Evolutionary conservation across 2,113 vertebrate genomes (phyloP).

Genomic region (Indri indri): DNA sequence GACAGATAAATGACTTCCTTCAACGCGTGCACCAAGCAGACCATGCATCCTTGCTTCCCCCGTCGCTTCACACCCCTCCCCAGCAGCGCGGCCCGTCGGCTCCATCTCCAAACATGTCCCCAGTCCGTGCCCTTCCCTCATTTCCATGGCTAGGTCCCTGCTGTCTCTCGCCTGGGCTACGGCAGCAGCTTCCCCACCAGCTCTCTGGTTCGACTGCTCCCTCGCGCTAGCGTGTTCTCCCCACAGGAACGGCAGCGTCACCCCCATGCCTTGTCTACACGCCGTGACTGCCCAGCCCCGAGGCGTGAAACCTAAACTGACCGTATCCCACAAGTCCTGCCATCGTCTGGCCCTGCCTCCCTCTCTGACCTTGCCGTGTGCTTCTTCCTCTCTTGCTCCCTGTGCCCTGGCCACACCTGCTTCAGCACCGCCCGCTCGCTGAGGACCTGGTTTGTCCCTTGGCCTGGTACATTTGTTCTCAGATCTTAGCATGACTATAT

Average conservation of each 20-base stretch:
- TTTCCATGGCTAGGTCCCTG: neutral
- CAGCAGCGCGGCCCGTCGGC: neutral
- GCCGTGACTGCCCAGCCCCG: too few relatives aligned
- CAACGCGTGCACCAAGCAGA: neutral
- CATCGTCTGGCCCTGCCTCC: neutral
- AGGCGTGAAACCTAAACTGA: neutral
- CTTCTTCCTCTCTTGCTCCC: neutral
- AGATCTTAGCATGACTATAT: neutral
- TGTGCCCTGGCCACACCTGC: neutral
- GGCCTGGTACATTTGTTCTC: neutral
- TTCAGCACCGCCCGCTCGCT: neutral
- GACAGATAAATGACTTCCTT: neutral
- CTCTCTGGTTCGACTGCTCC: neutral
- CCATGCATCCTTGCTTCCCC: neutral
- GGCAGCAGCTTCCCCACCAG: neutral
- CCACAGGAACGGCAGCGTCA: rapidly evolving
- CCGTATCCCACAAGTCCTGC: neutral
- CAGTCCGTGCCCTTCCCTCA: neutral
- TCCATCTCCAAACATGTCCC: neutral
- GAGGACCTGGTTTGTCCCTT: neutral
- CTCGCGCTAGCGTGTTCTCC: neutral
- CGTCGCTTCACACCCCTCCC: neutral
- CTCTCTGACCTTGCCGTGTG: neutral
- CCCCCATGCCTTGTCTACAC: rapidly evolving
- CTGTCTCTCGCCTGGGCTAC: neutral